Conservation (phyloP, 1,140 invertebrate species). For the Drosophila pandora region DNA sequence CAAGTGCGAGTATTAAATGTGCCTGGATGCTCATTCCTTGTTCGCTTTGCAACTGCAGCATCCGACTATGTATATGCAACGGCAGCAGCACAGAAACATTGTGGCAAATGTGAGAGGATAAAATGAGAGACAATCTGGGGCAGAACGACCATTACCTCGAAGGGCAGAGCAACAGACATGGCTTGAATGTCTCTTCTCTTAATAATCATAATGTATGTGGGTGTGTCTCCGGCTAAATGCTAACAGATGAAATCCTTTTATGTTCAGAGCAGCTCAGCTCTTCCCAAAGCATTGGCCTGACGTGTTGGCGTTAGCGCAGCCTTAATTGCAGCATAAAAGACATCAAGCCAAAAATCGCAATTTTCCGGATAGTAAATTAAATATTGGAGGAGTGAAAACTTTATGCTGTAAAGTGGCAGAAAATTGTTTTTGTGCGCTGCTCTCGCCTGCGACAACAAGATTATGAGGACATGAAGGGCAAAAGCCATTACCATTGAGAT, state of each 20-base stretch:
- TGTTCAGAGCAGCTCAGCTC: slow-evolving; percentile 19
- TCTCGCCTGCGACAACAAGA: too few relatives aligned
- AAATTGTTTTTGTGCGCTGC: too few relatives aligned
- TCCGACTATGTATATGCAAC: slow-evolving; percentile 26
- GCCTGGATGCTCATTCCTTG: slow-evolving; percentile 42
- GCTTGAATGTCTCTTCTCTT: slow-evolving; percentile 53
- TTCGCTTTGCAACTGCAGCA: slow-evolving; percentile 1
- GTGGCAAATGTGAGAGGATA: background rate
- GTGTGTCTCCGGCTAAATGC: slow-evolving; percentile 12
- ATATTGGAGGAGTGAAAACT: slow-evolving; percentile 12
- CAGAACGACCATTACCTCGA: slow-evolving; percentile 8
- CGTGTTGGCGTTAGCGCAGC: slow-evolving; percentile 16
- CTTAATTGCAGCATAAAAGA: slow-evolving; percentile 55
- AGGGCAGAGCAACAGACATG: slow-evolving; percentile 54
- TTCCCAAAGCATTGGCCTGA: slow-evolving; percentile 1
- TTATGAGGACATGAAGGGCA: background rate
- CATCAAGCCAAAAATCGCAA: slow-evolving; percentile 26
- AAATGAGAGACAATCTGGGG: background rate
- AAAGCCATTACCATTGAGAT: background rate
- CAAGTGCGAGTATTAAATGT: slow-evolving; percentile 64
- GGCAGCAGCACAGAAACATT: background rate
- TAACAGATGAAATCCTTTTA: slow-evolving; percentile 32
- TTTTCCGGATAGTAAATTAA: slow-evolving; percentile 21
- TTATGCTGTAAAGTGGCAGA: too few relatives aligned
- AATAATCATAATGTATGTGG: slow-evolving; percentile 64